A percentile compares a stretch with the other conserved stretches of the same genome.
phyloP scores from a whole-genome alignment of 2,888 invertebrate genomes.

The Seladonia tumulorum region DNA sequence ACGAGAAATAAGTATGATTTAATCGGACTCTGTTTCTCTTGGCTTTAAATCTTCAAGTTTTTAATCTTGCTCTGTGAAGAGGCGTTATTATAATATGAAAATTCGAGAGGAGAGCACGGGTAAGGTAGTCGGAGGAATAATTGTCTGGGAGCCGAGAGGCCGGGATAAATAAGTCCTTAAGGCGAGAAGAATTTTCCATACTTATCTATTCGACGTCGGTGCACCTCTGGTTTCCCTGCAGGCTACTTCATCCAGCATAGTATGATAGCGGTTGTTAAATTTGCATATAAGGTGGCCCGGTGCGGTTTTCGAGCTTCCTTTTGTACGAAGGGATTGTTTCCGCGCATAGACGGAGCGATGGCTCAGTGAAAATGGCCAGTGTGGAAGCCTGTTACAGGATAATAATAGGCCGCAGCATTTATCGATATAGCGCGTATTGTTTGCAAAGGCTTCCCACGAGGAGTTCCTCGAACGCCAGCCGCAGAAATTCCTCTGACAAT shows the following conservation, averaged over 20 bases:
- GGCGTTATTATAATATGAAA: not conserved
- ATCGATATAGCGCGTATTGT: conserved; percentile 25
- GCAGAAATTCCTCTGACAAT: conserved; percentile 12
- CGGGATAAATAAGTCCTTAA: conserved; percentile 34
- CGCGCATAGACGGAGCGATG: conserved; percentile 33
- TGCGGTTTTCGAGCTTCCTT: conserved; percentile 56
- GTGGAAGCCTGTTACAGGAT: conserved; percentile 36
- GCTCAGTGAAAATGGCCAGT: conserved; percentile 48
- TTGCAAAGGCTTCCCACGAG: conserved; percentile 6
- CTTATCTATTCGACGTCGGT: conserved; percentile 39
- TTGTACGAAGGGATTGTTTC: conserved; percentile 45
- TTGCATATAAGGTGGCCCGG: conserved; percentile 67
- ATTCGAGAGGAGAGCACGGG: not conserved
- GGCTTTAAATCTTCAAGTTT: no score
- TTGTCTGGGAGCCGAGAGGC: not conserved
- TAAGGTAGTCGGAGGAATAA: conserved; percentile 7
- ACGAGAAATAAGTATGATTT: no score
- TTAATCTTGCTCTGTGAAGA: no score
- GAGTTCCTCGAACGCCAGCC: not conserved
- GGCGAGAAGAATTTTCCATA: conserved; percentile 14
- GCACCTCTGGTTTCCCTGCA: conserved; percentile 41
- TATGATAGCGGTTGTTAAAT: conserved; percentile 55
- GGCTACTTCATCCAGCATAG: conserved; percentile 41
- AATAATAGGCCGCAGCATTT: conserved; percentile 27
- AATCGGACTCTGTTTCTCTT: no score